These are phyloP conservation scores for Resseliella maxima DNA, from an alignment of 2,888 invertebrate genomes.

Conservation along the genomic window DNA sequence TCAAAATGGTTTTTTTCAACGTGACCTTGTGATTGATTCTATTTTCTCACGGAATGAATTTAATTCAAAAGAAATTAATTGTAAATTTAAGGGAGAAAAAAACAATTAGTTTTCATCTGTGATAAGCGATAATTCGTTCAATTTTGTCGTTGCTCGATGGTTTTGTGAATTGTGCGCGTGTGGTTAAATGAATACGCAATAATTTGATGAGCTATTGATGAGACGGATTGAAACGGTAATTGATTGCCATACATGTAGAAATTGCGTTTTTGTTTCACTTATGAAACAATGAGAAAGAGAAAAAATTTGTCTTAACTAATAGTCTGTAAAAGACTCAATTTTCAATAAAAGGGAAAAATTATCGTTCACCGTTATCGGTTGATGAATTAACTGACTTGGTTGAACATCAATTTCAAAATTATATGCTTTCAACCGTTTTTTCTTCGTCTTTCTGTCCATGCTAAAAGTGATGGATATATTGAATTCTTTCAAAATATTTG, in stretches of 20 bases:
- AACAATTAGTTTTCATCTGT: slow-evolving; percentile 16
- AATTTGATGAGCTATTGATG: slow-evolving; percentile 4
- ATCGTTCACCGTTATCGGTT: slow-evolving; percentile 24
- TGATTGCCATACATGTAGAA: not conserved
- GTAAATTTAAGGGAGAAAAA: no score
- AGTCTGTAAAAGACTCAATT: no score
- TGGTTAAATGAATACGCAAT: no score
- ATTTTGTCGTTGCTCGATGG: not conserved
- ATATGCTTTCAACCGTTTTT: not conserved
- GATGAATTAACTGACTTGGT: not conserved
- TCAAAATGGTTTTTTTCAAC: no score
- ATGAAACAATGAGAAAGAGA: not conserved
- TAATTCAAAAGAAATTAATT: no score
- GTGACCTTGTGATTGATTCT: no score
- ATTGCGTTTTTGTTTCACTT: no score
- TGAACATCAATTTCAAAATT: slow-evolving; percentile 5
- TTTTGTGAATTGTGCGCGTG: not conserved
- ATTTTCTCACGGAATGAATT: no score
- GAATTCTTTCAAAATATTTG: not conserved
- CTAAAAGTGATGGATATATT: no score
- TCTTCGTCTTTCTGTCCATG: no score
- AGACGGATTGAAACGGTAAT: slow-evolving; percentile 22
- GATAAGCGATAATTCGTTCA: no score
- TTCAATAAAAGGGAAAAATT: slow-evolving; percentile 1
- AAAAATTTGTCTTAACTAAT: no score